Evolutionary conservation across 2,797 vertebrate species (phyloP).

Genomic region (Acanthurus lineatus): DNA sequence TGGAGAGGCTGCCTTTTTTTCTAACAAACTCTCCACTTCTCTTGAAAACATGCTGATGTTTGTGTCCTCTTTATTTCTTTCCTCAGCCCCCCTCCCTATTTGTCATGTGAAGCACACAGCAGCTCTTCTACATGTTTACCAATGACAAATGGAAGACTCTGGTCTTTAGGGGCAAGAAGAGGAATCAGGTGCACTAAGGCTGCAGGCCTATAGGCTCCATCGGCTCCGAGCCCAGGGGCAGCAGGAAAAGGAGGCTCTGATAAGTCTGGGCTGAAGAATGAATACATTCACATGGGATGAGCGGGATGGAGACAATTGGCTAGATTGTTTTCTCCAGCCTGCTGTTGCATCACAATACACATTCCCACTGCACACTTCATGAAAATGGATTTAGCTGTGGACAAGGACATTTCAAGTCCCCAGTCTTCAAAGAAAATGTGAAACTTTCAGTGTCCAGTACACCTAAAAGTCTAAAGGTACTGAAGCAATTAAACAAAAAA

Average conservation of each 20-base stretch:
- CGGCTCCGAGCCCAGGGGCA: conserved; percentile 77
- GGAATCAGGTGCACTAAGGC: conserved; percentile 78
- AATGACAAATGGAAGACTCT: conserved; percentile 84
- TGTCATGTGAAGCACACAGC: conserved; percentile 54
- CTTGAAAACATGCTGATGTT: conserved; percentile 78
- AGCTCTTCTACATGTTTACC: conserved; percentile 80
- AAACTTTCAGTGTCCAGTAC: conserved; percentile 10
- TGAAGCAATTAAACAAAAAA: neutral
- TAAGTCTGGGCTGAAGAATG: conserved; percentile 76
- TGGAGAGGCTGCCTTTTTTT: conserved; percentile 3
- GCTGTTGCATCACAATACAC: conserved; percentile 75
- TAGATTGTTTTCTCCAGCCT: conserved; percentile 76
- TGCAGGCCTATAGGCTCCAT: conserved; percentile 70
- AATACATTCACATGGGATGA: conserved; percentile 74
- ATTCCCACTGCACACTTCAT: conserved; percentile 69
- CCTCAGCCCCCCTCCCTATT: conserved; percentile 18
- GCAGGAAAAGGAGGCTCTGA: conserved; percentile 71
- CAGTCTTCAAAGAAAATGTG: conserved; percentile 31
- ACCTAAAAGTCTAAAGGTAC: neutral
- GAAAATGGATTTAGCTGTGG: conserved; percentile 72
- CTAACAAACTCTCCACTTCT: conserved; percentile 29
- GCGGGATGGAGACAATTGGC: conserved; percentile 61
- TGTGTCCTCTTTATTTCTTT: conserved; percentile 70
- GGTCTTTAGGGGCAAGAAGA: conserved; percentile 78
- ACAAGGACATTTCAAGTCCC: conserved; percentile 65